Conservation (phyloP, 2,113 vertebrate genomes). For the Tupaia chinensis region DNA sequence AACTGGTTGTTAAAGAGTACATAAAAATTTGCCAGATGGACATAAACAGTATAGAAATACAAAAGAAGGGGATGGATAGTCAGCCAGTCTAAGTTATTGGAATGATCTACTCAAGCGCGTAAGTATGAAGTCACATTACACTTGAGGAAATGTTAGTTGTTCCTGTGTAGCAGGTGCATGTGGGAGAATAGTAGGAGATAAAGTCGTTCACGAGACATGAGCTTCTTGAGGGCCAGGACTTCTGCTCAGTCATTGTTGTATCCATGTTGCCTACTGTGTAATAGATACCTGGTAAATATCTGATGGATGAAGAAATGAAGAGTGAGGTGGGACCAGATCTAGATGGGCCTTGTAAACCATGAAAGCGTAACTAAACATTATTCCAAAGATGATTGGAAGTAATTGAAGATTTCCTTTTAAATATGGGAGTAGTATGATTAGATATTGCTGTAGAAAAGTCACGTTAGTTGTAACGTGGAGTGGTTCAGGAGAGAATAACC, state of each 20-base stretch:
- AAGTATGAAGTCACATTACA: neutral
- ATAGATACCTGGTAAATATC: neutral
- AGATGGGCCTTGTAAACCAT: neutral
- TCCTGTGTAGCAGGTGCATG: neutral
- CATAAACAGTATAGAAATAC: neutral
- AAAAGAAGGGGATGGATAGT: neutral
- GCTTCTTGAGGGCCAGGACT: neutral
- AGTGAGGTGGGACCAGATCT: neutral
- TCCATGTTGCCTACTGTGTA: neutral
- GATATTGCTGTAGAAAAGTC: neutral
- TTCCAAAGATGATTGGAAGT: neutral
- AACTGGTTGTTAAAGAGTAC: neutral
- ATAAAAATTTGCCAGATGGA: neutral
- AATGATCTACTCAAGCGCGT: neutral
- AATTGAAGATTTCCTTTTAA: neutral
- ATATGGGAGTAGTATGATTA: neutral
- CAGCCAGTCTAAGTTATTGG: neutral
- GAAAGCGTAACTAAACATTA: neutral
- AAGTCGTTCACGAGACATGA: neutral
- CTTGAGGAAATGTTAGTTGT: neutral
- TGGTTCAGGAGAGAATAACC: constrained; percentile 19
- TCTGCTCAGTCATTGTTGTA: neutral
- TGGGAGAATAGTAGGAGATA: neutral
- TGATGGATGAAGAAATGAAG: neutral
- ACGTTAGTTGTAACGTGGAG: neutral